Conservation (phyloP, 2,888 invertebrate genomes). For the Neuroscelio doddi region DNA sequence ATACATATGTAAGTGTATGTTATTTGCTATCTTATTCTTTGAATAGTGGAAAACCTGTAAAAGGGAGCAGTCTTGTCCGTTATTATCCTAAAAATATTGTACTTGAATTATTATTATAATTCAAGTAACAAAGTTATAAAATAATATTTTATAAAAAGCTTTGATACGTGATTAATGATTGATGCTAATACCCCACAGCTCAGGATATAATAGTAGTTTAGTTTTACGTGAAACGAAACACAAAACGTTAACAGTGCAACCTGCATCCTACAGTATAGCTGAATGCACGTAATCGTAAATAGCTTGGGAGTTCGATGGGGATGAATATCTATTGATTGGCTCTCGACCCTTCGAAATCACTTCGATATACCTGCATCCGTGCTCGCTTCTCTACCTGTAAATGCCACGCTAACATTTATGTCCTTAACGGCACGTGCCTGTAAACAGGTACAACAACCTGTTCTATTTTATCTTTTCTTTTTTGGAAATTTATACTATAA, state of each 20-base stretch:
- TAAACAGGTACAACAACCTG: constrained; percentile 56
- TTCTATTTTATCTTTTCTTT: constrained; percentile 20
- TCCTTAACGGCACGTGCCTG: constrained; percentile 58
- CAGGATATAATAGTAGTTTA: constrained; percentile 22
- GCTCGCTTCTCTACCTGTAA: constrained; percentile 43
- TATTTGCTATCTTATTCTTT: too few species aligned
- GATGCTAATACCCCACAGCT: constrained; percentile 11
- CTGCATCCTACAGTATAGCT: constrained; percentile 60
- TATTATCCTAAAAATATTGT: too few species aligned
- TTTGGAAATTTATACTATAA: too few species aligned
- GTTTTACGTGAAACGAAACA: constrained; percentile 13
- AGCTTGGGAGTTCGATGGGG: constrained; percentile 64
- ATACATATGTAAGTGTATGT: too few species aligned
- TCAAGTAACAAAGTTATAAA: too few species aligned
- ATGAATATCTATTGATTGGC: constrained; percentile 70
- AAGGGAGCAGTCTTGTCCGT: too few species aligned
- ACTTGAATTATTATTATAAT: too few species aligned
- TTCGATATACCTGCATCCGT: constrained; percentile 53
- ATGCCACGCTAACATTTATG: constrained; percentile 38
- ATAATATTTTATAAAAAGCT: too few species aligned
- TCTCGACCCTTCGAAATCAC: constrained; percentile 57
- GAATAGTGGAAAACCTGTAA: too few species aligned
- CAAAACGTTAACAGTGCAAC: constrained; percentile 58
- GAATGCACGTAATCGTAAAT: constrained; percentile 65
- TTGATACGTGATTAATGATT: background rate